These are phyloP conservation scores for Vespertilio murinus DNA, from an alignment of 2,797 vertebrate genomes.

Conservation along the genomic window DNA sequence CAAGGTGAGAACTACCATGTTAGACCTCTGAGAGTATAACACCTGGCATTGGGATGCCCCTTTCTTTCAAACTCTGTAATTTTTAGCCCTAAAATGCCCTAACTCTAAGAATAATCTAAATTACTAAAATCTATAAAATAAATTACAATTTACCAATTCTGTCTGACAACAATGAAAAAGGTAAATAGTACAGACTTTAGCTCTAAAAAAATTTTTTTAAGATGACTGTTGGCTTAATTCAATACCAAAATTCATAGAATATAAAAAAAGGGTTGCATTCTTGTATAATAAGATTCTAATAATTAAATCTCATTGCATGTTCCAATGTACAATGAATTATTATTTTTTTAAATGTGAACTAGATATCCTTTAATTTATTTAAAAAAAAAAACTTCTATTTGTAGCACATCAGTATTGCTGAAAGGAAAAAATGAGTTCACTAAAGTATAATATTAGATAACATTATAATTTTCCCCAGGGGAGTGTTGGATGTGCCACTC, in stretches of 20 bases:
- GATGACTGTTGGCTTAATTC: not conserved
- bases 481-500: conserved; percentile 45
- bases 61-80: not conserved
- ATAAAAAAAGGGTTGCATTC: not conserved
- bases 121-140: not conserved
- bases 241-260: conserved; percentile 31
- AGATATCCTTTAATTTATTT: not conserved
- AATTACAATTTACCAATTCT: not conserved
- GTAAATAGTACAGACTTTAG: not conserved
- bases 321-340: not conserved
- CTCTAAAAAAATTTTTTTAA: not conserved
- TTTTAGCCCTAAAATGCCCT: not conserved
- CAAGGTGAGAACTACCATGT: not conserved
- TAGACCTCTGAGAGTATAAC: not conserved
- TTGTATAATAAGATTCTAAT: not conserved
- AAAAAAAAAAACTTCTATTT: conserved; percentile 64
- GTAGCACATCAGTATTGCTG: conserved; percentile 47
- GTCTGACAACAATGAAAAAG: not conserved
- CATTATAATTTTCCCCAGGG: conserved; percentile 55
- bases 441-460: conserved; percentile 64
- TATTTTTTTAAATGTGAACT: too few species aligned
- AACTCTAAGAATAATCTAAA: not conserved
- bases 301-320: not conserved
- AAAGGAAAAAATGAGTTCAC: conserved; percentile 63
- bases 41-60: not conserved